These are phyloP conservation scores for Lophius piscatorius DNA, from an alignment of 2,113 vertebrate genomes.

Conservation along the genomic window DNA sequence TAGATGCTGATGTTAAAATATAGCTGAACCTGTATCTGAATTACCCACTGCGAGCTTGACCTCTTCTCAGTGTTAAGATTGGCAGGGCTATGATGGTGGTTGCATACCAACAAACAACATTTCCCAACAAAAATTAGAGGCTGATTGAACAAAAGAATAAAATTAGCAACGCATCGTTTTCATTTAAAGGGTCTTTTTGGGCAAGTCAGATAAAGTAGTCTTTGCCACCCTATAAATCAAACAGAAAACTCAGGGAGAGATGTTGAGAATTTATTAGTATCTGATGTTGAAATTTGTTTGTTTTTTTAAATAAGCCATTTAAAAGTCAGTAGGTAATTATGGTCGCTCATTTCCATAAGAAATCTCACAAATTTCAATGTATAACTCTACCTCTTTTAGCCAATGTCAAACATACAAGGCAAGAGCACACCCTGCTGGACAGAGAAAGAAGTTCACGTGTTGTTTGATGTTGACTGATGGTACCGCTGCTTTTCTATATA, in stretches of 20 bases:
- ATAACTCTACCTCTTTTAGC: background rate
- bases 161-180: too few relatives aligned
- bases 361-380: background rate
- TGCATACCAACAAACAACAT: background rate
- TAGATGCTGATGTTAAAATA: too few relatives aligned
- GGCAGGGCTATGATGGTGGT: background rate
- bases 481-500: too few relatives aligned
- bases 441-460: constrained; percentile 3
- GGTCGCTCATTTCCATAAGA: background rate
- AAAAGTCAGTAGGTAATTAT: background rate
- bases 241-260: too few relatives aligned
- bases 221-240: too few relatives aligned
- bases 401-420: background rate
- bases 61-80: background rate
- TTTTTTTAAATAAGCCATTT: background rate
- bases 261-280: background rate
- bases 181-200: too few relatives aligned
- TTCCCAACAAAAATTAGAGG: background rate
- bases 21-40: too few relatives aligned
- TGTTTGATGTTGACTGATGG: too few relatives aligned
- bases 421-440: constrained; percentile 36
- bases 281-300: too few relatives aligned
- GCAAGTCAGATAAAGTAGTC: too few relatives aligned
- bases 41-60: background rate
- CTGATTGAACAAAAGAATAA: too few relatives aligned